Base-by-base conservation (phyloP, 2,888 invertebrate genomes). In the Oscheius sp. region DNA sequence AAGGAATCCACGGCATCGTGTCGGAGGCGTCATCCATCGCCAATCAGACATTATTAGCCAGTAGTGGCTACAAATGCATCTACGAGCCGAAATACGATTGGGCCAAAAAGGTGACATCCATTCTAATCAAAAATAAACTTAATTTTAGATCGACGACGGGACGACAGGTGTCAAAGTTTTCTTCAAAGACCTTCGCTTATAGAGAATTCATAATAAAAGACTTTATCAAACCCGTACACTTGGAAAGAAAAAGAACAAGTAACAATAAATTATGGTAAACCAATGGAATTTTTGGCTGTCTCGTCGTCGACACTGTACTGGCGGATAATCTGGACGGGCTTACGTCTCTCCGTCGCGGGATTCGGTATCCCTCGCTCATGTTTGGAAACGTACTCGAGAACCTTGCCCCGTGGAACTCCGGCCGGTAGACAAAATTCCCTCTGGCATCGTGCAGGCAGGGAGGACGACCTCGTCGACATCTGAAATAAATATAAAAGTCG, bases 361-460 rank as follows among this genome's bases (percentile, higher is more conserved):
- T 83, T 83, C 49, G 80, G 85, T 58, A 83, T 85, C 16, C 86
- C 85, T 53, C 80, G 75, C 73, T 86, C 86, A 74, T 86, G 86
- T 46, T 81, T 79, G 29, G 74, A 76, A 53, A 86, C 76, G 68
- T 80, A 86, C 29, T 84, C 85, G n/a, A 76, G 75, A 2, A 86
- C 86, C 58, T 80, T 76, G 66, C 81, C 81, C 27, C 77, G 74
- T 23, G 78, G 75, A 18, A 80, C 78, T 5, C 80, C 80, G 45
- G 66, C 73, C 23, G 66, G 66, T 18, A 66, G 66, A 49, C n/a
- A 66, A 29, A 45, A 63, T 63, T 25, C 66, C 52, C 29, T 43
- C 46, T 23, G 52, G 27, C 18, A 18, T 27, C 75, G 75, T 59
- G 74, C 76, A 64, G 75, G 74, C 69, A 81, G 79, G 59, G 83